Base-by-base conservation (phyloP, 2,888 invertebrate genomes). In the Ophion ventricosus region DNA sequence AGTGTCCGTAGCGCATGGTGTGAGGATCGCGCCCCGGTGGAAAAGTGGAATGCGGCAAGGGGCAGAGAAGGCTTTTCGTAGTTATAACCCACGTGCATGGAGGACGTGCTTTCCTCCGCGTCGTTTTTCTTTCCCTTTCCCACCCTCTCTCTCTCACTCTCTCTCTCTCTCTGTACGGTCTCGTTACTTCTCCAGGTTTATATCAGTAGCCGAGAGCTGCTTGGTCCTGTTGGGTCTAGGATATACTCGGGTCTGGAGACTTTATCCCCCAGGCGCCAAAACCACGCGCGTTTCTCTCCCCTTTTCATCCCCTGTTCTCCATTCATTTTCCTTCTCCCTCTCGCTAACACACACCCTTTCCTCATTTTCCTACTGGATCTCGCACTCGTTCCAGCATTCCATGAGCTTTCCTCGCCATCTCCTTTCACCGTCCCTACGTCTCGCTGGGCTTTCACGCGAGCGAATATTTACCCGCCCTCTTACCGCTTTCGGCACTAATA, bases 401-500 rank as follows among this genome's bases (percentile, higher is more conserved):
- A 67, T 49, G 77, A 84, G 78, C 76, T 80, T 66, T 64, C 67
- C 25, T 35, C 61, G 56, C 70, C 70, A 66, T 64, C 69, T n/a
- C n/a, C n/a, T n/a, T n/a, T 67, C 70, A 23, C 70, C 20, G 64
- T n/a, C 10, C 75, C 35, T 35, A 8, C 35, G 35, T 35, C 35
- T 35, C 57, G 8, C 26, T 23, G 56, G 66, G 54, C 43, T 73
- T 73, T 78, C 72, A 63, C 78, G 76, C 86, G 59, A 63, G 86
- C 86, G 90, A 90, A 91, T 91, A 91, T 91, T 91, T 91, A 89
- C 89, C 85, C 88, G 84, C 79, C 79, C 84, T 63, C 70, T 89
- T 87, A 85, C 85, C 87, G 87, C 88, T 90, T 91, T 91, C 88
- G 87, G 88, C 88, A 88, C 89, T 91, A 91, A 91, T 91, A 91